A percentile compares a stretch with the other conserved stretches of the same genome.
phyloP scores from a whole-genome alignment of 1,140 invertebrate genomes.

The Drosophila asahinai region DNA sequence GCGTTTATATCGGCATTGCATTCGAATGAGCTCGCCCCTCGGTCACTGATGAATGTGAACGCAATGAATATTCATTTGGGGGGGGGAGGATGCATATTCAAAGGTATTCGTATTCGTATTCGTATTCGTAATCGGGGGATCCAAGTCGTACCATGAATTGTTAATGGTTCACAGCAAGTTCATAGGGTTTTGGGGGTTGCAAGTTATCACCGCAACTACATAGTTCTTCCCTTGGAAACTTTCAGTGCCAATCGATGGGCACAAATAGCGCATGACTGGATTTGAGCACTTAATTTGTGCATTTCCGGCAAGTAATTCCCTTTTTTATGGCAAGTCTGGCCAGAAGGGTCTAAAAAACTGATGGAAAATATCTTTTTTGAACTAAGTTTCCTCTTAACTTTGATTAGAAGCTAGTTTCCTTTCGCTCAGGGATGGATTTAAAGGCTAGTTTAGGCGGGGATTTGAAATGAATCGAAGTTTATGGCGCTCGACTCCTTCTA shows the following conservation, averaged over 20 bases:
- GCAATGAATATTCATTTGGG: slow-evolving; percentile 17
- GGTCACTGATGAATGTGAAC: slow-evolving; percentile 12
- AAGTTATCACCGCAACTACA: background rate
- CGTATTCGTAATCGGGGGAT: background rate
- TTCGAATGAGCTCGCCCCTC: slow-evolving; percentile 17
- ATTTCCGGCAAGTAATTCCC: background rate
- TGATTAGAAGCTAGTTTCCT: background rate
- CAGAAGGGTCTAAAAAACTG: background rate
- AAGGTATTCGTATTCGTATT: background rate
- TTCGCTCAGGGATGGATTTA: background rate
- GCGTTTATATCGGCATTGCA: slow-evolving; percentile 18
- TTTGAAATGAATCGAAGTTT: slow-evolving; percentile 21
- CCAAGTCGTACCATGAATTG: slow-evolving; percentile 6
- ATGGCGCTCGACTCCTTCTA: background rate
- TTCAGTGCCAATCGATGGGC: slow-evolving; percentile 11
- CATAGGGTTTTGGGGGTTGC: background rate
- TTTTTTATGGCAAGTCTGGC: too few species aligned
- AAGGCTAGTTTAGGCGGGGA: background rate
- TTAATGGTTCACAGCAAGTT: slow-evolving; percentile 21
- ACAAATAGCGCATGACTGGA: slow-evolving; percentile 18
- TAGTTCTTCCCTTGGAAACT: background rate
- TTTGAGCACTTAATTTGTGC: slow-evolving; percentile 7
- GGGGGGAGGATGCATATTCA: slow-evolving; percentile 4
- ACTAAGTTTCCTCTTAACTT: too few species aligned
- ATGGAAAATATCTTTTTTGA: background rate